Percentiles rank a stretch among this genome's conserved stretches.
phyloP scores from a whole-genome alignment of 2,888 invertebrate genomes.

The Xestia ashworthii region DNA sequence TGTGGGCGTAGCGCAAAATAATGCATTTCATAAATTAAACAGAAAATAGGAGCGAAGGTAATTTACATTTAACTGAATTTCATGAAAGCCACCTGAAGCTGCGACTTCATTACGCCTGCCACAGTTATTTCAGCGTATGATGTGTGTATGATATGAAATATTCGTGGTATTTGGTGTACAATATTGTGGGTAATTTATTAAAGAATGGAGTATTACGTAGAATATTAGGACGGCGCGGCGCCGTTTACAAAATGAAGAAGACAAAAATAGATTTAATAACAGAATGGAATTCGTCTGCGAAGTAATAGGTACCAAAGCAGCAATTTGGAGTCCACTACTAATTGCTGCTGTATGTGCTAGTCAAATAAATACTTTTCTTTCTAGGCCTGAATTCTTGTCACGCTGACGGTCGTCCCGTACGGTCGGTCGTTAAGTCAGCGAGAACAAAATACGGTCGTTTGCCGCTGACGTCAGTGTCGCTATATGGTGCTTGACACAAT shows the following conservation, averaged over 20 bases:
- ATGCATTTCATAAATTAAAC: slow-evolving; percentile 63
- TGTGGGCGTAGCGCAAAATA: slow-evolving; percentile 38
- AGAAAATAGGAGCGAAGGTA: slow-evolving; percentile 46
- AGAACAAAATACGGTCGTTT: no score
- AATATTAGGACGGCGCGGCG: not conserved
- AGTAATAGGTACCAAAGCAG: no score
- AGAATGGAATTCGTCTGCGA: not conserved
- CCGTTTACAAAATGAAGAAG: not conserved
- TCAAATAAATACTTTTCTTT: no score
- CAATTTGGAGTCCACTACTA: not conserved
- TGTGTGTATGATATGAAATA: slow-evolving; percentile 43
- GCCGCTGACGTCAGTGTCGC: no score
- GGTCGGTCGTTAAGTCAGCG: no score
- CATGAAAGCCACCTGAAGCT: slow-evolving; percentile 54
- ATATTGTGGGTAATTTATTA: slow-evolving; percentile 18
- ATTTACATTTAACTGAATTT: slow-evolving; percentile 66
- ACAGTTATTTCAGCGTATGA: slow-evolving; percentile 44
- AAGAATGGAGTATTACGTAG: not conserved
- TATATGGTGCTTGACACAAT: no score
- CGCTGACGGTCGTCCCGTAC: no score
- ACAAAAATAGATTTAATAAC: not conserved
- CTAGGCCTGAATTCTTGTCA: no score
- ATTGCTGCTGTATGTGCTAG: no score
- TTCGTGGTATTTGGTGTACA: slow-evolving; percentile 34
- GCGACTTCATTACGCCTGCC: slow-evolving; percentile 56